Percentiles rank a stretch among this genome's conserved stretches.
Conservation (phyloP, 2,888 invertebrate genomes). For the Blastobasis adustella region DNA sequence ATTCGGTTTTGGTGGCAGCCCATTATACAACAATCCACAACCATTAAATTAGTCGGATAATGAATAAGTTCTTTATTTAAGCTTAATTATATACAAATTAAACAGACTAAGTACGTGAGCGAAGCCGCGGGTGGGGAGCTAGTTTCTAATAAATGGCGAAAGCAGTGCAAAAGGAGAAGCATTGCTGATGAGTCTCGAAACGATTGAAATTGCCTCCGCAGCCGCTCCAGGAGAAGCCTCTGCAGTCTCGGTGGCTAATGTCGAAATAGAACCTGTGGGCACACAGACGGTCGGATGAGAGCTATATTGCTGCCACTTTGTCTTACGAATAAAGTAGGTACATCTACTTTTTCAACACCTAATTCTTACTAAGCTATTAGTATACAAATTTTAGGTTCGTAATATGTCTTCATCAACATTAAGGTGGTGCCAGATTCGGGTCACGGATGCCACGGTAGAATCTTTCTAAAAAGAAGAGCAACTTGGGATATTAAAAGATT, state of each 20-base stretch:
- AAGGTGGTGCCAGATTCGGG: too few relatives aligned
- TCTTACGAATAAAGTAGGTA: too few relatives aligned
- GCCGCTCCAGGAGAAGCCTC: constrained; percentile 52
- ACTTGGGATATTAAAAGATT: too few relatives aligned
- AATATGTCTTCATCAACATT: too few relatives aligned
- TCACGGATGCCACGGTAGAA: too few relatives aligned
- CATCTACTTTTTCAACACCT: too few relatives aligned
- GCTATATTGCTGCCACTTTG: too few relatives aligned
- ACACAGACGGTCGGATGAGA: background rate
- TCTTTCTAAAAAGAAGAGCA: too few relatives aligned
- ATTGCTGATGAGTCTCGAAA: constrained; percentile 27
- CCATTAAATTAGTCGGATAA: background rate
- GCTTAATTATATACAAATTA: too few relatives aligned
- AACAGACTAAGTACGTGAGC: background rate
- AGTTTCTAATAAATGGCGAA: constrained; percentile 6
- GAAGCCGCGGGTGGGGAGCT: background rate
- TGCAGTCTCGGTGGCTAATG: constrained; percentile 27
- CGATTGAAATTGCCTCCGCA: constrained; percentile 51
- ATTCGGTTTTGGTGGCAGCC: background rate
- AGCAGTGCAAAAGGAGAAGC: constrained; percentile 20
- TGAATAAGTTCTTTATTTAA: background rate
- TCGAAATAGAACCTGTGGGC: constrained; percentile 49
- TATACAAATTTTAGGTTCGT: too few relatives aligned
- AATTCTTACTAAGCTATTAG: too few relatives aligned
- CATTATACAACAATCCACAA: too few relatives aligned